Percentiles rank a stretch among this genome's conserved stretches.
phyloP scores from a whole-genome alignment of 2,888 invertebrate genomes.

The Caenorhabditis macrosperma region DNA sequence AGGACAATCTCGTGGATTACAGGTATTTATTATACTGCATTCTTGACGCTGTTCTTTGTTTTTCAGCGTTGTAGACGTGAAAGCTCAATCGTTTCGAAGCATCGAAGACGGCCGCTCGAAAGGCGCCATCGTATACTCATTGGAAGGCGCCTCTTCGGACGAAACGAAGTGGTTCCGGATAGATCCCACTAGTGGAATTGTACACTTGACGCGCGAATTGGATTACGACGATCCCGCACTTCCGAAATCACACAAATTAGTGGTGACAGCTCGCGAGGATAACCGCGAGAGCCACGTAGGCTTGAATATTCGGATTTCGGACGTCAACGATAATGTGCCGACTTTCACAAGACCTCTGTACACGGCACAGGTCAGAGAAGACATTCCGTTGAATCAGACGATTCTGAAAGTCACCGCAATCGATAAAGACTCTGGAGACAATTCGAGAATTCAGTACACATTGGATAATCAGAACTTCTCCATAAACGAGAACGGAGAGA shows the following conservation, averaged over 20 bases:
- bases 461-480: constrained; percentile 94
- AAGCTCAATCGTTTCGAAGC: constrained; percentile 91
- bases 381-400: constrained; percentile 91
- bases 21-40: constrained; percentile 80
- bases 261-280: constrained; percentile 44
- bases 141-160: constrained; percentile 42
- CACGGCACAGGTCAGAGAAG: constrained; percentile 96
- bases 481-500: constrained; percentile 95
- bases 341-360: constrained; percentile 88
- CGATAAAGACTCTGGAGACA: constrained; percentile 90
- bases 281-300: constrained; percentile 60
- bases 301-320: constrained; percentile 66
- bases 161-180: constrained; percentile 87
- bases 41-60: not conserved
- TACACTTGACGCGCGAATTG: constrained; percentile 94
- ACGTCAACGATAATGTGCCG: constrained; percentile 80
- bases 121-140: constrained; percentile 59
- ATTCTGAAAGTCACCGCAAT: constrained; percentile 86
- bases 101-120: constrained; percentile 69
- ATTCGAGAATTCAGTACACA: constrained; percentile 94
- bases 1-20: constrained; percentile 95
- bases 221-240: constrained; percentile 97
- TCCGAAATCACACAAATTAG: constrained; percentile 90
- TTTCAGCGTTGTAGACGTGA: constrained; percentile 92
- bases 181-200: constrained; percentile 90